Percentiles rank a stretch among this genome's conserved stretches.
Conservation (phyloP, 2,113 vertebrate species). For the Rousettus leschenaultii region DNA sequence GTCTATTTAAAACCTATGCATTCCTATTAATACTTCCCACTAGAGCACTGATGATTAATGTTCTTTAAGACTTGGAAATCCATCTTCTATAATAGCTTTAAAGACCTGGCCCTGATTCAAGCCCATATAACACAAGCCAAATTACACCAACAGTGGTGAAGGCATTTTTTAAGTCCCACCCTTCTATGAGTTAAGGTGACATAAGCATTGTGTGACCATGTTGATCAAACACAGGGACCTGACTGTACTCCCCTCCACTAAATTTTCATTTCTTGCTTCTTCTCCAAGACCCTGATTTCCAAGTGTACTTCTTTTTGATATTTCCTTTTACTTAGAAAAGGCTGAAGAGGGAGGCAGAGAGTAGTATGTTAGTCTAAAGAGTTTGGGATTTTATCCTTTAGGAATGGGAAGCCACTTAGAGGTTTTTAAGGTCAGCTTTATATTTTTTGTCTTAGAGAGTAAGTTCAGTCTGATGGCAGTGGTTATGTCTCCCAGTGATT, state of each 20-base stretch:
- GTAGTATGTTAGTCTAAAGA: neutral
- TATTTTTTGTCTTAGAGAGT: neutral
- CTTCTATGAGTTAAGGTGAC: neutral
- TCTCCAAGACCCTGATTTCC: neutral
- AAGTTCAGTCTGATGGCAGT: neutral
- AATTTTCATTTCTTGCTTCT: slow-evolving; percentile 5
- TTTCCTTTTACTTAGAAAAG: neutral
- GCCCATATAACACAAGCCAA: neutral
- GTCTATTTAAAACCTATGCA: neutral
- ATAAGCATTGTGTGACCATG: neutral
- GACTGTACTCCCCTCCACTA: neutral
- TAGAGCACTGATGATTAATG: neutral
- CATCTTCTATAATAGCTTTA: neutral
- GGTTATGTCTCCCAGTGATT: neutral
- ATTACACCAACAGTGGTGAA: neutral
- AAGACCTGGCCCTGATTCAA: slow-evolving; percentile 36
- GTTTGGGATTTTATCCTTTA: neutral
- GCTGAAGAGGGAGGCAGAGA: neutral
- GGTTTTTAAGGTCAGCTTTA: neutral
- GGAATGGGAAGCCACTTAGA: neutral
- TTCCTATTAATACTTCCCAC: neutral
- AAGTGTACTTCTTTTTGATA: neutral
- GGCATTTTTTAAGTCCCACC: slow-evolving; percentile 2
- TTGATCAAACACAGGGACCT: neutral
- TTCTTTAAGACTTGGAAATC: neutral